Evolutionary conservation across 1,140 invertebrate genomes (phyloP).

Genomic region (Tetramorium parvispinum): DNA sequence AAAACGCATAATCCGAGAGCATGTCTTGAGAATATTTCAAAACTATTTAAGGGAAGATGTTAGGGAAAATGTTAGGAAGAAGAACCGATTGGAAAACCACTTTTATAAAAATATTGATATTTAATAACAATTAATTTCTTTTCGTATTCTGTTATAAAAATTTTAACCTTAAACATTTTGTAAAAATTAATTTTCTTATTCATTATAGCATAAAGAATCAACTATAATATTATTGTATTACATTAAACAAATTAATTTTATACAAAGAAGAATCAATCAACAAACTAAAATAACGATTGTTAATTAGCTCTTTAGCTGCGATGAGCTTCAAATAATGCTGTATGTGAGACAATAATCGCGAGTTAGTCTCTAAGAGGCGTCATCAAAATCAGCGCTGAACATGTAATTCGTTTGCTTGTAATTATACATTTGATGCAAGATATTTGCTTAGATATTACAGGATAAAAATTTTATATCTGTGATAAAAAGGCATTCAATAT

Average conservation of each 20-base stretch:
- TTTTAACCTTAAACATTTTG: background rate
- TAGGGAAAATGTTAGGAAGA: background rate
- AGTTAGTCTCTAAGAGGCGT: background rate
- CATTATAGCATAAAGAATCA: background rate
- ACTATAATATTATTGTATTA: background rate
- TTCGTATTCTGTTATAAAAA: background rate
- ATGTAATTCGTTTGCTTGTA: background rate
- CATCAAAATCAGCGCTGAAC: background rate
- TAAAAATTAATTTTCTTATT: background rate
- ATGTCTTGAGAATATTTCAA: background rate
- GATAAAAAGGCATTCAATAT: background rate
- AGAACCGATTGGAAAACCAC: background rate
- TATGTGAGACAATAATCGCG: background rate
- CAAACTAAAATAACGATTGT: background rate
- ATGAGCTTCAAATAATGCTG: background rate
- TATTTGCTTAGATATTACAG: background rate
- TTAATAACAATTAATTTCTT: background rate
- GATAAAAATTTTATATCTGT: background rate
- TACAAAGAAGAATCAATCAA: background rate
- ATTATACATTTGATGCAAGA: background rate
- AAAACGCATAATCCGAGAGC: conserved; percentile 3
- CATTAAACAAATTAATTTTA: background rate
- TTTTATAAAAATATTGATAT: background rate
- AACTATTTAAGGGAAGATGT: no score
- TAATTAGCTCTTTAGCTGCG: background rate